Evolutionary conservation across 2,888 invertebrate species (phyloP), one percentile per base, ranked within the genome.

Genomic region (Toxonevra muliebris): DNA sequence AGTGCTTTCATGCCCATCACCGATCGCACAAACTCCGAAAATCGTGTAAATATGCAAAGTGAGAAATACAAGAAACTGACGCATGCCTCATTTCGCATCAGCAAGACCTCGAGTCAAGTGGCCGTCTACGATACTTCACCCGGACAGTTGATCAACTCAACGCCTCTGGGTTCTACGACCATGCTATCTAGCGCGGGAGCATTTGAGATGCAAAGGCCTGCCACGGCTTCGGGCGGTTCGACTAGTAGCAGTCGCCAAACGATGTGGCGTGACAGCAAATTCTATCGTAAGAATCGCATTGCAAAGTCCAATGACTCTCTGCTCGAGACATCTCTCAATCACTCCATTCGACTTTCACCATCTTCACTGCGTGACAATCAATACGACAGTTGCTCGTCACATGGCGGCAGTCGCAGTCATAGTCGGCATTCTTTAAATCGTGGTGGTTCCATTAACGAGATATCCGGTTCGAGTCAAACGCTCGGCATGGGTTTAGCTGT

Each of bases 301-400:
- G 85, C 85, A 67, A 85, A 85, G 73, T 85, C 85, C 20, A 85
- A 85, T 69, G 85, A 85, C 71, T 85, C 85, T 1, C 75, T 85
- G 61, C 73, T 84, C 68, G 85, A 85, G 65, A 80, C 79, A n/a
- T 81, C 82, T n/a, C 80, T 81, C 1, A 79, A 78, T 69, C 79
- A 80, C 55, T 78, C 80, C 68, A 75, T 77, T 10, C 76, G 83
- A 17, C 74, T 82, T 8, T 84, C 84, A 53, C 82, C 83, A 66
- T 77, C 81, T 42, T 79, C 80, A 19, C 64, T 81, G 72, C 76
- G 80, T 69, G 82, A 84, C 77, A 82, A 81, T 80, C 81, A 83
- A 71, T 83, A 81, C 66, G 82, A 82, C 70, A 79, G 79, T 66
- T 77, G 74, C 52, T 75, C 76, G 59, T 80, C 80, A 57, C 76